These are phyloP conservation scores for Drosophila sp. DNA, from an alignment of 1,140 invertebrate species.

Conservation along the genomic window DNA sequence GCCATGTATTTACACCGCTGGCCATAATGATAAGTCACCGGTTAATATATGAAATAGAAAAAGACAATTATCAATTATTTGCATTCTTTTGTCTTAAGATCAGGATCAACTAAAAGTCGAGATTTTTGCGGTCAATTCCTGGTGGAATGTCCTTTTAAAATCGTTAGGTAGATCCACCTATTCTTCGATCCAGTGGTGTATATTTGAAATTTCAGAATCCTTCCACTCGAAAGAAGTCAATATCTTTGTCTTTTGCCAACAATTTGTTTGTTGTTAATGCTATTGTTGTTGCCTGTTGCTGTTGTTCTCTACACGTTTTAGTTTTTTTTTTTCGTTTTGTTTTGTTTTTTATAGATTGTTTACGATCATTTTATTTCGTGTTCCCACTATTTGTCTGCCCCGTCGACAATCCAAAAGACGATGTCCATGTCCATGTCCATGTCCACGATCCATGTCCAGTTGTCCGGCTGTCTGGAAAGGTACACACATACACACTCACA, in stretches of 20 bases:
- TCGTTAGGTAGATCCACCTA: neutral
- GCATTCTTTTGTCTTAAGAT: no score
- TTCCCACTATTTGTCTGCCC: conserved; percentile 22
- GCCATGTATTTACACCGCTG: conserved; percentile 8
- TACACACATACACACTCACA: neutral
- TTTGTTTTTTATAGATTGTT: conserved; percentile 50
- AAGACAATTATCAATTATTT: no score
- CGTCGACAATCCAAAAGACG: conserved; percentile 5
- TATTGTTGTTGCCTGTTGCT: neutral
- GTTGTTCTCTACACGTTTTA: neutral
- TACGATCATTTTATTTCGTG: conserved; percentile 27
- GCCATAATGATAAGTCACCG: neutral
- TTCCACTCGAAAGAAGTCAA: conserved; percentile 24
- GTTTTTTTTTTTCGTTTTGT: conserved; percentile 17
- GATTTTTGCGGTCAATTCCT: no score
- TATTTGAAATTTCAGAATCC: conserved; percentile 27
- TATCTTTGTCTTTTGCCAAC: conserved; percentile 47
- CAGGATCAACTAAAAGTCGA: no score
- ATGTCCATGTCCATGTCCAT: conserved; percentile 12
- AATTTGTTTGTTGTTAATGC: conserved; percentile 45
- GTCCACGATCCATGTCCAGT: conserved; percentile 9
- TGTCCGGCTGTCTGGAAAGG: conserved; percentile 9
- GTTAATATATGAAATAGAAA: no score
- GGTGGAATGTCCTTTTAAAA: no score
- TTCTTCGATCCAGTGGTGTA: conserved; percentile 12